Percentiles rank a stretch among this genome's conserved stretches.
Conservation (phyloP, 2,113 vertebrate genomes). For the Phrynocephalus versicolor region DNA sequence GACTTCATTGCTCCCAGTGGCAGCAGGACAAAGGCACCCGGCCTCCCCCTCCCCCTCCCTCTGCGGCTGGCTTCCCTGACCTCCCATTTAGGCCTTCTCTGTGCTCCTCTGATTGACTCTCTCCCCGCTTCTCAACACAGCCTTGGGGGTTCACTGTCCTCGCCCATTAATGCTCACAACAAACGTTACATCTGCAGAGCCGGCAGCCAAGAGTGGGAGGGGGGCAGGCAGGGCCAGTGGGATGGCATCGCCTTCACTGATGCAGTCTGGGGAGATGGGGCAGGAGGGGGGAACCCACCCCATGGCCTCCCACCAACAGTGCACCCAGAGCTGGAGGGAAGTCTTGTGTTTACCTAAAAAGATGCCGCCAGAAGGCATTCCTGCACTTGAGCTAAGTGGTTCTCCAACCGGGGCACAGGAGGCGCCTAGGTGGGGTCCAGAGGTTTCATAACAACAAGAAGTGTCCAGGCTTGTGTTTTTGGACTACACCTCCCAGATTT, state of each 20-base stretch:
- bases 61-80: neutral
- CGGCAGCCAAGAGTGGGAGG: neutral
- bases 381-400: neutral
- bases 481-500: too few species aligned
- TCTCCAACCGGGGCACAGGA: too few species aligned
- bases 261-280: neutral
- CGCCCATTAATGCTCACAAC: neutral
- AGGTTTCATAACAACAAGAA: too few species aligned
- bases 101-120: neutral
- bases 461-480: too few species aligned
- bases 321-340: neutral
- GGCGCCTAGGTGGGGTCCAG: too few species aligned
- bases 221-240: rapidly evolving
- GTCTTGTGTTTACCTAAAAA: neutral
- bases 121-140: neutral
- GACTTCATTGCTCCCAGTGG: neutral
- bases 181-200: neutral
- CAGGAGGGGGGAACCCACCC: too few species aligned
- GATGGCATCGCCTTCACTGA: neutral
- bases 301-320: too few species aligned
- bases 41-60: neutral
- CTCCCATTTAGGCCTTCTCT: neutral
- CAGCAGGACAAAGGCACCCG: neutral
- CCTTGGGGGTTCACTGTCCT: neutral
- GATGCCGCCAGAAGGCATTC: neutral